Evolutionary conservation across 2,113 vertebrate genomes (phyloP), one percentile per base, ranked within the genome.

Genomic region (Myiozetetes cayanensis): DNA sequence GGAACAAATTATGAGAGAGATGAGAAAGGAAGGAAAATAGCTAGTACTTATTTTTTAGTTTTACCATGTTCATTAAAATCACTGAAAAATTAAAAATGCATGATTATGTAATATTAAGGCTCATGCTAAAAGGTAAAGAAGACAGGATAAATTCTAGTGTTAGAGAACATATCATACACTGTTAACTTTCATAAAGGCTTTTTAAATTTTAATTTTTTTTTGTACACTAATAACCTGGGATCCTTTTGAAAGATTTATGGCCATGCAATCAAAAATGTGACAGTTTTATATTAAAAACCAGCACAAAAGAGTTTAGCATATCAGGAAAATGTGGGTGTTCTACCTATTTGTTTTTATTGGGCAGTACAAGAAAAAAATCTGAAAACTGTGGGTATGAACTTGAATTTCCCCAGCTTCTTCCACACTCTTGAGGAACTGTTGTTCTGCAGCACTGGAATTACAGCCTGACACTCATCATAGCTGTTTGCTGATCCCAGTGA

Each of bases 1-100:
- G 95, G 76, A 96, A 93, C 58, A 96, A 92, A 96, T 97, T 96
- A 92, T 83, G 95, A 95, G 67, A 89, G n/a, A 47, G 63, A 62
- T 39, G 72, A 84, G 50, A 94, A 94, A 61, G 61, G 84, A 96
- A 94, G 58, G 63, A 49, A 95, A 91, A 78, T 91, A 87, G 52
- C 10, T 35, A 56, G 19, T 58, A 43, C 12, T 94, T 73, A 49
- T 84, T 95, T 95, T 93, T 94, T 30, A 41, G 13, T 78, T 94
- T 31, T 58, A 72, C 47, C 4, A 2, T 56, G 20, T 71, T 91
- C 53, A 44, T 85, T 95, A 81, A 87, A 93, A 87, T 73, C 31
- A 87, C 28, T 63, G 43, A 86, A 90, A 91, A 89, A 74, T 37
- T 49, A 1, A 63, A 91, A 85, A 56, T 30, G 1, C 13, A 14